Evolutionary conservation across 2,797 vertebrate species (phyloP).

Genomic region (Coccyzus lansbergi): DNA sequence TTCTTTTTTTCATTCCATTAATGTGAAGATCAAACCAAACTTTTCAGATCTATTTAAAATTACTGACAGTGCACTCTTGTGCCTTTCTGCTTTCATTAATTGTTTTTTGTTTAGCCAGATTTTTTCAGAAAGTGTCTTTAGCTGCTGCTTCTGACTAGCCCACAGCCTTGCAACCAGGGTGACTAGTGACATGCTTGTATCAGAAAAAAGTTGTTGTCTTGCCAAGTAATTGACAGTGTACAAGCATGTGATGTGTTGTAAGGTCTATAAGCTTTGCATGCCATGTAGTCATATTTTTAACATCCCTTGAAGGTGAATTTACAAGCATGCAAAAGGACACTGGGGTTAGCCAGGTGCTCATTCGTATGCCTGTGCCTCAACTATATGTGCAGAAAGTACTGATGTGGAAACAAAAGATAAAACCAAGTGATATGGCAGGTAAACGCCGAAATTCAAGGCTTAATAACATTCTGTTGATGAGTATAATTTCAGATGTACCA

Average conservation of each 20-base stretch:
- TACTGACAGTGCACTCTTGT: neutral
- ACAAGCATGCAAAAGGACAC: neutral
- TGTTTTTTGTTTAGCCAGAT: neutral
- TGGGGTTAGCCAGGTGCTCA: fast-evolving
- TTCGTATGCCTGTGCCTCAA: neutral
- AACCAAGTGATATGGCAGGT: neutral
- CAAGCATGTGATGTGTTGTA: neutral
- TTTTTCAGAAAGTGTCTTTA: neutral
- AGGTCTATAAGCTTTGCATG: neutral
- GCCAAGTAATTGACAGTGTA: neutral
- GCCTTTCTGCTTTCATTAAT: neutral
- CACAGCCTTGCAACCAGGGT: neutral
- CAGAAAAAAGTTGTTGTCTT: neutral
- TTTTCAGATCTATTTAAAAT: neutral
- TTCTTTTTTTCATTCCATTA: neutral
- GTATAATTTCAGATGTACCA: neutral
- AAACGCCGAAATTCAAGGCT: neutral
- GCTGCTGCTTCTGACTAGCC: neutral
- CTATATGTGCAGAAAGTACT: neutral
- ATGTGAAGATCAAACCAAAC: neutral
- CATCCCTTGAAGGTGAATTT: neutral
- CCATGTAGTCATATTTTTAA: neutral
- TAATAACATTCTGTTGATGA: neutral
- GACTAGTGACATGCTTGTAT: neutral
- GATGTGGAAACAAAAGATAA: neutral